Percentiles rank a stretch among this genome's conserved stretches.
Conservation (phyloP, 2,888 invertebrate genomes). For the Capitulum mitella region DNA sequence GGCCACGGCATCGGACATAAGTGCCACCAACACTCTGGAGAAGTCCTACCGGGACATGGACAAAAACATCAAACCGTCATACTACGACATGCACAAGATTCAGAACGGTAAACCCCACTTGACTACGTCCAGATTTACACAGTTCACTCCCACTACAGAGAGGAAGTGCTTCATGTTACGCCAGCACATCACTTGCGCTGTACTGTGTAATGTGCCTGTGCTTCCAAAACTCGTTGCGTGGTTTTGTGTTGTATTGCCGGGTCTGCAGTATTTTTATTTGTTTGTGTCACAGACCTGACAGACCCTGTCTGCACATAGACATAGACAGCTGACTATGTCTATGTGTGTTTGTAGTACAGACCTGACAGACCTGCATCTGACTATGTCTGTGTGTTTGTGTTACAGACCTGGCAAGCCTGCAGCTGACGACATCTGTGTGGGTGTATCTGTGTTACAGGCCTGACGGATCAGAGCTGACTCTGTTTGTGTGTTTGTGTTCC, state of each 20-base stretch:
- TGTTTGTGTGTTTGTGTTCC: background rate
- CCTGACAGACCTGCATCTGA: background rate
- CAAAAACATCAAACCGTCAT: slow-evolving; percentile 6
- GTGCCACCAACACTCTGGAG: slow-evolving; percentile 17
- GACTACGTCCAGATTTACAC: background rate
- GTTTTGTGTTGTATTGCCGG: too few relatives aligned
- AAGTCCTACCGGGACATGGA: slow-evolving; percentile 13
- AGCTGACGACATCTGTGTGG: too few relatives aligned
- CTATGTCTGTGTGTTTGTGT: too few relatives aligned
- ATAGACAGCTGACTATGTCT: background rate
- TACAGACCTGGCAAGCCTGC: too few relatives aligned
- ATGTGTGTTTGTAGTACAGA: background rate
- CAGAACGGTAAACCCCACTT: slow-evolving; percentile 28
- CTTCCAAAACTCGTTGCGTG: too few relatives aligned
- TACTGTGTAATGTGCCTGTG: too few relatives aligned
- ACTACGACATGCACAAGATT: slow-evolving; percentile 25
- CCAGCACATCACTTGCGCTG: too few relatives aligned
- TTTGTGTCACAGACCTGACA: too few relatives aligned
- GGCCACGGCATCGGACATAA: background rate
- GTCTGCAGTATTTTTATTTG: too few relatives aligned
- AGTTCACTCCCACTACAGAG: too few relatives aligned
- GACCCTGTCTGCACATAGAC: background rate
- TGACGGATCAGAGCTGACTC: background rate
- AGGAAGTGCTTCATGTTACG: too few relatives aligned
- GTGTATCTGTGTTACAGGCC: too few relatives aligned